Base-by-base conservation (phyloP, 92 coral and sea anemone species). In the Pocillopora grandis region DNA sequence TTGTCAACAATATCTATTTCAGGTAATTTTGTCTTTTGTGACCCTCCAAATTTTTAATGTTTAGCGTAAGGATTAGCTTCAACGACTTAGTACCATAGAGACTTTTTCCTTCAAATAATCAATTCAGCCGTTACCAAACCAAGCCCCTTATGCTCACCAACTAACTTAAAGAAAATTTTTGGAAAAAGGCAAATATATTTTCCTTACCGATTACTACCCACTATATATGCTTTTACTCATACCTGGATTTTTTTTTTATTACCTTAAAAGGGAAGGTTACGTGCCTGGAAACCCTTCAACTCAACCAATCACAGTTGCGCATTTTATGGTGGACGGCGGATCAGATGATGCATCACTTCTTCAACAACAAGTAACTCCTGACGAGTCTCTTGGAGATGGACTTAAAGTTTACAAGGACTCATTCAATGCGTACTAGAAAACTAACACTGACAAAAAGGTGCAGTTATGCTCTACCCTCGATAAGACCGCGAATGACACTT, bases 341-440 rank as follows among this genome's bases (percentile, higher is more conserved):
- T 96, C 99, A 27, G 99, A 96, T 61, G 94, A 85, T 37, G 98
- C 99, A 3, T 93, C 95, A 16, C 77, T 87, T 63, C 87, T 96
- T 66, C 96, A 96, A 80, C 88, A 84, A 42, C 85, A 87, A 15
- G 95, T 92, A 21, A 94, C 96, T 55, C 98, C 98, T 55, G 98
- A 94, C 77, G 98, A 94, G 37, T 69, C 96, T 36, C 81, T 96
- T 70, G 98, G 98, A 37, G 99, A 94, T 82, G 99, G 99, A 77
- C 95, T 96, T 60, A 92, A 92, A 87, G 99, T 96, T 78, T 94
- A 92, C 91, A 94, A 91, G 81, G 98, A 93, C 56, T 96, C 99
- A 70, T 96, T 96, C 80, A 96, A 91, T 86, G 99, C 99, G 69
- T 96, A 96, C 88, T 96, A 90, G 85, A 67, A 80, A 77, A 31